Conservation (phyloP, 2,888 invertebrate species). For the Stenichneumon culpator region DNA sequence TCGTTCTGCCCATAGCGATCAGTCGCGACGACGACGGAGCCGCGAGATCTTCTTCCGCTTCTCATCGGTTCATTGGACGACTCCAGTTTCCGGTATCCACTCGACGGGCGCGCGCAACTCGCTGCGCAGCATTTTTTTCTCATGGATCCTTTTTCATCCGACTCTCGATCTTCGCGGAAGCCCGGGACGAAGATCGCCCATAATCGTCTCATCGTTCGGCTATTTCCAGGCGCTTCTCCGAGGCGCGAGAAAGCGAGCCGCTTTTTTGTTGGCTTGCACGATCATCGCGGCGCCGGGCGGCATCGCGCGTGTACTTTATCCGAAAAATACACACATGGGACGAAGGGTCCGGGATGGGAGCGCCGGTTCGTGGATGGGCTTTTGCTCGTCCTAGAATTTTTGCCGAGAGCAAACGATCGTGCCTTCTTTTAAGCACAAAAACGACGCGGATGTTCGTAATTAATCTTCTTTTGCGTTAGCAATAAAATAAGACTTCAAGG, state of each 20-base stretch:
- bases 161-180: not conserved
- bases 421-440: too few species aligned
- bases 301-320: slow-evolving; percentile 2
- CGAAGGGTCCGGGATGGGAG: not conserved
- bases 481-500: too few species aligned
- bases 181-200: not conserved
- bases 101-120: not conserved
- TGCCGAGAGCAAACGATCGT: too few species aligned
- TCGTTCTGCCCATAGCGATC: slow-evolving; percentile 11
- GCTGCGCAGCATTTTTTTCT: not conserved
- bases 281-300: not conserved
- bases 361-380: slow-evolving; percentile 13
- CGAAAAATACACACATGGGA: slow-evolving; percentile 32
- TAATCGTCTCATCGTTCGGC: not conserved
- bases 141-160: not conserved
- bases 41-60: slow-evolving; percentile 52
- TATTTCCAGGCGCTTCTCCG: not conserved
- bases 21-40: slow-evolving; percentile 6
- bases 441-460: too few species aligned
- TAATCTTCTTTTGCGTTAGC: too few species aligned
- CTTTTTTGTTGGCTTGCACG: slow-evolving; percentile 24
- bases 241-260: slow-evolving; percentile 13
- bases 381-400: too few species aligned
- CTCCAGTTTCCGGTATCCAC: slow-evolving; percentile 40
- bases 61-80: slow-evolving; percentile 53